Evolutionary conservation across 1,140 invertebrate species (phyloP).

Genomic region (Odontomachus brunneus): DNA sequence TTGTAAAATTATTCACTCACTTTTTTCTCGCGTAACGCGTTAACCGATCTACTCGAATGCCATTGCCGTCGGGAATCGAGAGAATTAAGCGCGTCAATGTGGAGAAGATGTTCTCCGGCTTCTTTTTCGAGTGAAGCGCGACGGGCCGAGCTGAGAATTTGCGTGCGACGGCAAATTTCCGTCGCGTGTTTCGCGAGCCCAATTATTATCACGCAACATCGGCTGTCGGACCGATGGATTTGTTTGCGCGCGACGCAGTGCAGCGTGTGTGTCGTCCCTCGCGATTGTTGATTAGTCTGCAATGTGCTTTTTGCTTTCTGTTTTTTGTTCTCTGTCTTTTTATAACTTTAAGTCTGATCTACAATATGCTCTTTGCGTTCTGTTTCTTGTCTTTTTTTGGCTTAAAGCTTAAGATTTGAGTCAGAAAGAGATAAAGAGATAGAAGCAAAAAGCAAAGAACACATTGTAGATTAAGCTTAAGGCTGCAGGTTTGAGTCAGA

Average conservation of each 20-base stretch:
- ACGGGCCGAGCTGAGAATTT: conserved; percentile 32
- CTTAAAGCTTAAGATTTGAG: no score
- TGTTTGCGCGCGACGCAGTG: neutral
- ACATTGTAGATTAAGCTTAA: no score
- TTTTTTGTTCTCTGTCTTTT: no score
- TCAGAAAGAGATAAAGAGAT: no score
- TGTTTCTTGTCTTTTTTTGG: no score
- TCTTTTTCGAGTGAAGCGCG: conserved; percentile 30
- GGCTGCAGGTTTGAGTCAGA: no score
- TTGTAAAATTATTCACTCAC: neutral
- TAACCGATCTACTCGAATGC: no score
- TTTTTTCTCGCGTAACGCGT: neutral
- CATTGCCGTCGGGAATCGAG: conserved; percentile 8
- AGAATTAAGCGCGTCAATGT: conserved; percentile 33
- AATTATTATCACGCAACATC: conserved; percentile 48
- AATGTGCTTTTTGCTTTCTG: no score
- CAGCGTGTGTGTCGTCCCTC: neutral
- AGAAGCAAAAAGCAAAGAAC: no score
- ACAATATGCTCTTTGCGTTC: no score
- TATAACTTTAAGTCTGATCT: no score
- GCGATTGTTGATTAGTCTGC: conserved; percentile 24
- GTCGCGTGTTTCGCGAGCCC: conserved; percentile 17
- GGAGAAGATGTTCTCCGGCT: neutral
- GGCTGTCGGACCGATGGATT: conserved; percentile 21
- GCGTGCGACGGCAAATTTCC: conserved; percentile 38